Evolutionary conservation across 2,888 invertebrate species (phyloP).

Genomic region (Eugnorisma glareosa): DNA sequence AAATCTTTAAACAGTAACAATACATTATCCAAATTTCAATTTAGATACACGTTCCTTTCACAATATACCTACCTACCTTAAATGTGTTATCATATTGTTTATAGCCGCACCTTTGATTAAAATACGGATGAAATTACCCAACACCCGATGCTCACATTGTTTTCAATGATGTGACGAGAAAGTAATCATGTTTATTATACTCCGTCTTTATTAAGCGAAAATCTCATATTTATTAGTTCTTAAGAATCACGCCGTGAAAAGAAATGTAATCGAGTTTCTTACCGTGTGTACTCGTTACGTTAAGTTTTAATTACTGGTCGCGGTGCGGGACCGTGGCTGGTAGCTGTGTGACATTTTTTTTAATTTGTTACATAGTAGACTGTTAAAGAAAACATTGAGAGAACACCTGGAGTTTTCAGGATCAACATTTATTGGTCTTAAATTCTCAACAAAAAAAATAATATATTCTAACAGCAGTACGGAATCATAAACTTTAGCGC

Average conservation of each 20-base stretch:
- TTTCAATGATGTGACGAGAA: slow-evolving; percentile 57
- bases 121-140: slow-evolving; percentile 65
- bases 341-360: not conserved
- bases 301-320: slow-evolving; percentile 3
- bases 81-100: slow-evolving; percentile 63
- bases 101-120: slow-evolving; percentile 66
- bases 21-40: slow-evolving; percentile 60
- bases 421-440: too few species aligned
- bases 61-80: slow-evolving; percentile 45
- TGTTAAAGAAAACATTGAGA: not conserved
- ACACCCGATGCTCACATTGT: slow-evolving; percentile 65
- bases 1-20: slow-evolving; percentile 35
- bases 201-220: slow-evolving; percentile 54
- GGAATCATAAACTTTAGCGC: too few species aligned
- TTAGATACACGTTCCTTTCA: slow-evolving; percentile 45
- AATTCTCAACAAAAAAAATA: not conserved
- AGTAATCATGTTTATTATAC: slow-evolving; percentile 64
- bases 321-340: not conserved
- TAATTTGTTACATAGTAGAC: not conserved
- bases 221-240: slow-evolving; percentile 53
- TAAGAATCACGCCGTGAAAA: slow-evolving; percentile 46
- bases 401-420: not conserved
- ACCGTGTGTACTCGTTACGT: slow-evolving; percentile 7
- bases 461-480: too few species aligned
- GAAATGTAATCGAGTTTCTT: slow-evolving; percentile 31